Evolutionary conservation across 2,113 vertebrate species (phyloP), one percentile per base, ranked within the genome.

Genomic region (Menidia beryllina): DNA sequence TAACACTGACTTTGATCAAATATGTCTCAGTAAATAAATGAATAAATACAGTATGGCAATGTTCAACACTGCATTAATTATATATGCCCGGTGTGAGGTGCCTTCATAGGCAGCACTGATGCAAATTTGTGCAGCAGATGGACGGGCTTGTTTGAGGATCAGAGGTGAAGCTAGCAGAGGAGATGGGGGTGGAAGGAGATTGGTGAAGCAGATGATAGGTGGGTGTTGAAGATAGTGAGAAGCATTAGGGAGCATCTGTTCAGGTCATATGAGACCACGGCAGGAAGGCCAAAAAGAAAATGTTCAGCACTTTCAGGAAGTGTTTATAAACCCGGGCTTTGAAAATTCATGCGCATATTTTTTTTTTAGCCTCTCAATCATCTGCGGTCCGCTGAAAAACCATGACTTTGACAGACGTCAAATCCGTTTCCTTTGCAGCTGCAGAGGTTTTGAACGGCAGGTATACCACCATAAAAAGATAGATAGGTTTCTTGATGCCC

Each of bases 131-230:
- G 82, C 83, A 81, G 80, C 91, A 92, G 88, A 90, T 92, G 89
- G 91, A 85, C 8, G 77, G 77, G 75, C 48, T 65, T 56, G 77
- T 65, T 56, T 51, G 62, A 52, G 72, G 83, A 88, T 84, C 75
- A 79, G 83, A 82, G 89, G 85, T 87, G 86, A 88, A 49, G 77
- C 77, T 38, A 77, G 70, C 81, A 68, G 87, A 86, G 87, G 83
- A 82, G 79, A 53, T 70, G 83, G 86, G 72, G 89, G 85, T 70
- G 86, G 79, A 75, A 68, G 83, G 72, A 87, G 79, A 64, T n/a
- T 68, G 82, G 69, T 56, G 86, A 64, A 87, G 84, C 90, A 91
- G 88, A 91, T 86, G 90, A 91, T 71, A 69, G 85, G 90, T 91
- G 90, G 90, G 90, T 82, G 90, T 86, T 66, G 81, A 67, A 79